Base-by-base conservation (phyloP, 2,113 vertebrate genomes). In the Melozone crissalis region DNA sequence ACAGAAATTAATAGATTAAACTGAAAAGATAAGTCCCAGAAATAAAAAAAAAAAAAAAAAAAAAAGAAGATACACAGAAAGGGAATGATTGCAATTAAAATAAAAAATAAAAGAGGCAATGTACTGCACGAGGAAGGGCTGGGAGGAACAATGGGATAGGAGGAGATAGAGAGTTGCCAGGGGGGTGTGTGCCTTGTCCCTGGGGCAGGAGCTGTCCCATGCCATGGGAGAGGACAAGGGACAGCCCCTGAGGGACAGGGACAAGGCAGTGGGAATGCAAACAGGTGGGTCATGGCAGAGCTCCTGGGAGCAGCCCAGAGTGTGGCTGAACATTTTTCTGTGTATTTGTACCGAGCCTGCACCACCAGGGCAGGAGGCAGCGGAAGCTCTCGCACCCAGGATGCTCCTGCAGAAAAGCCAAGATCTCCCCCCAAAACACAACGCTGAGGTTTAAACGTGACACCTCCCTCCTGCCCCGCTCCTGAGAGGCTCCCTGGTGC, bases 1-100 rank as follows among this genome's bases (percentile, higher is more conserved):
- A 97, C 96, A 98, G 97, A 97, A 98, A 98, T 98, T 97, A 98
- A 98, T 97, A 97, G 96, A 96, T 96, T 95, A 96, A 97, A 97
- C 82, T 91, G 95, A 96, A 97, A 97, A 93, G 94, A 95, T 95
- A 96, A 97, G 89, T 89, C 90, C 82, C 73, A 94, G 88, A 93
- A 89, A 81, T 92, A 24, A 87, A 94, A 76, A 90, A 75, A 44
- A 83, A 82, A 24, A 87, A 94, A 76, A 90, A 75, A 44, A 83
- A 82, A 58, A 20, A 69, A 83, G 54, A 54, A 80, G 47, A 55
- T 74, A 85, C 66, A 93, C 26, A 94, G 86, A 89, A 94, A 62
- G 55, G 84, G 89, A 89, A 61, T 30, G 85, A 87, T 52, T 90
- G 75, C 51, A 86, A 85, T 83, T 57, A 84, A 85, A 41, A 68